Evolutionary conservation across 2,113 vertebrate species (phyloP), one percentile per base, ranked within the genome.

Genomic region (Phrynosoma platyrhinos): DNA sequence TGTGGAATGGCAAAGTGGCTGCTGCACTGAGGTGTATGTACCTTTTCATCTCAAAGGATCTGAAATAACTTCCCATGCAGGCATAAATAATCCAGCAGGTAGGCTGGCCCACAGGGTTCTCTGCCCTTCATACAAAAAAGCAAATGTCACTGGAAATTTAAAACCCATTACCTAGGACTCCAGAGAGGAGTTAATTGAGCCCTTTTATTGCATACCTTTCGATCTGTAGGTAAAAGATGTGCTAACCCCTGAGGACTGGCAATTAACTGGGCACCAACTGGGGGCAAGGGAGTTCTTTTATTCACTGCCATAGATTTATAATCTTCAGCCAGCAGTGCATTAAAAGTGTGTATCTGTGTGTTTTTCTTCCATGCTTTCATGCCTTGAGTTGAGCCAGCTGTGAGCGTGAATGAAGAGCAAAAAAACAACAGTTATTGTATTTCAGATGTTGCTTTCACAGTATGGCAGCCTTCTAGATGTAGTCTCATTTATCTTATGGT

Each of bases 151-250:
- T 10, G 14, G 69, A 80, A 36, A 62, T 62, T 42, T 62, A 36
- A 66, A 36, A 66, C 30, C 69, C 10, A 4, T 47, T 25, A 27
- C 25, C 27, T 10, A 27, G 30, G 36, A 27, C 47, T 69, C 52
- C 25, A 42, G 68, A 62, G 68, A 27, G 20, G 18, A 69, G 62
- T 81, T 85, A 85, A 81, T 53, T 75, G 88, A 85, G 78, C n/a
- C 64, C 68, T 52, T 20, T 62, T 68, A 81, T 20, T 27, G 53
- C 12, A 53, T 2, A 23, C 20, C n/a, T 75, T 20, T 53, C 52
- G 55, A 18, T 25, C 5, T 58, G 10, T 47, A 23, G 32, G 9
- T 84, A 30, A 68, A 81, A 82, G 32, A 81, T n/a, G 27, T 14
- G 1, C 78, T 30, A n/a, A 52, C 78, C 23, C 52, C 32, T 18